Conservation (phyloP, 2,113 vertebrate genomes). For the Sigmodon hispidus region DNA sequence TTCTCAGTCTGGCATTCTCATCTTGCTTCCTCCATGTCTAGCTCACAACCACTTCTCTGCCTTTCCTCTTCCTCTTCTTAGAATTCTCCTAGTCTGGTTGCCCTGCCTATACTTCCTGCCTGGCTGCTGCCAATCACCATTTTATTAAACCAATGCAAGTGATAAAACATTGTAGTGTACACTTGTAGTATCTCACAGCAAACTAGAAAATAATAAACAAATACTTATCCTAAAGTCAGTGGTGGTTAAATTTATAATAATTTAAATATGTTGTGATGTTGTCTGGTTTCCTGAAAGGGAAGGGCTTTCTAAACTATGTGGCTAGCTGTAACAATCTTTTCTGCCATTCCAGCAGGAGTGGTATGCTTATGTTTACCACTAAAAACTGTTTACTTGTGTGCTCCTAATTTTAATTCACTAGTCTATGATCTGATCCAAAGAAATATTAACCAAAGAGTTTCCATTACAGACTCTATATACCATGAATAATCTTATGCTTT, state of each 20-base stretch:
- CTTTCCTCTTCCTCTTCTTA: too few species aligned
- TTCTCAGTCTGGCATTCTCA: too few species aligned
- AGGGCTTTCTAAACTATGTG: background rate
- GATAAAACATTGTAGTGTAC: too few species aligned
- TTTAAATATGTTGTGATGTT: background rate
- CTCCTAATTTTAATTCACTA: constrained; percentile 1
- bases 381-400: background rate
- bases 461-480: background rate
- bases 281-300: background rate
- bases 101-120: too few species aligned
- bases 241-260: background rate
- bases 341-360: background rate
- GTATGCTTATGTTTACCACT: background rate
- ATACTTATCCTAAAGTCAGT: background rate
- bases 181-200: too few species aligned
- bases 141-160: too few species aligned
- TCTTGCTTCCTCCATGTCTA: too few species aligned
- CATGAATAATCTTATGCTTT: background rate
- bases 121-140: too few species aligned
- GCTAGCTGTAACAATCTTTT: background rate
- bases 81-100: too few species aligned
- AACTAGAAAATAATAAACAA: background rate
- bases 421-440: background rate
- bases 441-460: background rate
- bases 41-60: too few species aligned